Base-by-base conservation (phyloP, 2,888 invertebrate species). In the Galeruca laticollis region DNA sequence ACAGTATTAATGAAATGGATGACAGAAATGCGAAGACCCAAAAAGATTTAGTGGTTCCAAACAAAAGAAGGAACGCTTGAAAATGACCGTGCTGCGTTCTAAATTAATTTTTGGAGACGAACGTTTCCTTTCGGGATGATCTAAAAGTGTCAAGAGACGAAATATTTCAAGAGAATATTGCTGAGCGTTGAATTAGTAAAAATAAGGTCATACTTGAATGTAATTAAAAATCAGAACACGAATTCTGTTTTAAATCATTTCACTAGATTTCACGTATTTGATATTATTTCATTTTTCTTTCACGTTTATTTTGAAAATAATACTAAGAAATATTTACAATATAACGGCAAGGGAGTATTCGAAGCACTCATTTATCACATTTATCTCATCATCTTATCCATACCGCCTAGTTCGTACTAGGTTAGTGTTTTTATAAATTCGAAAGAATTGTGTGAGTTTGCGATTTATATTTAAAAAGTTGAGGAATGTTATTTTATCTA, bases 51-150 rank as follows among this genome's bases (percentile, higher is more conserved):
- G 18, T 52, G 51, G 31, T 20, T 43, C 33, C 67, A 60, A 60
- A 67, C 67, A 67, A 67, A 56, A 43, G 43, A 51, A 60, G 11
- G 51, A 60, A 52, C 60, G 40, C 51, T 51, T 60, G 15, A 52
- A 20, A 52, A 60, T 37, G 52, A 26, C 51, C 20, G 15, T 31
- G 37, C 21, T 20, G 35, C 60, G 60, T 49, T 35, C 51, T 49
- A 62, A 62, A 62, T 62, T 51, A 62, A 51, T 60, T 60, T 47
- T 54, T 18, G 52, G 52, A 26, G 52, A 54, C 52, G 5, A 52
- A 20, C 13, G 31, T 26, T 31, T 13, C 8, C 26, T 31, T 13
- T 54, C 10, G 18, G 52, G 26, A n/a, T 31, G 52, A 54, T 21
- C 52, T 54, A 31, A 13, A 54, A 54, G 13, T 54, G 52, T 54